Conservation (phyloP, 2,888 invertebrate genomes). For the Cyaniris semiargus region DNA sequence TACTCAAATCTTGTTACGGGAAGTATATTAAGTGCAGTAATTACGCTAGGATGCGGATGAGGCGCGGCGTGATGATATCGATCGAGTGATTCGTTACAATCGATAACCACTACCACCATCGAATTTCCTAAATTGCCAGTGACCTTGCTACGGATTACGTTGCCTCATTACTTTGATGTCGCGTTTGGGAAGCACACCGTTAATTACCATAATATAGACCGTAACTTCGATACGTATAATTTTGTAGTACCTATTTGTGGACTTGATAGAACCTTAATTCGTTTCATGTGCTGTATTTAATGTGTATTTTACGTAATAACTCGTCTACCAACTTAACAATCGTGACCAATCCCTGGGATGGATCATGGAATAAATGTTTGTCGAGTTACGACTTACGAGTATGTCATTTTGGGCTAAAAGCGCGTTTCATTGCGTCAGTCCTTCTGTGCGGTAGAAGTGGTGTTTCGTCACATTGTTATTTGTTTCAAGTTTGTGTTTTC, state of each 20-base stretch:
- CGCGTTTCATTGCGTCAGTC: neutral
- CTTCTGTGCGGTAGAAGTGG: conserved; percentile 9
- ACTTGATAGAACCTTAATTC: neutral
- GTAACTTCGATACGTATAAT: too few relatives aligned
- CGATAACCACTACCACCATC: too few relatives aligned
- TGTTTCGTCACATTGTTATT: conserved; percentile 23
- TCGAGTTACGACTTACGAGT: neutral
- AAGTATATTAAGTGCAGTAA: conserved; percentile 34
- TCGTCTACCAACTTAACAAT: neutral
- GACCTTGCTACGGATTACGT: neutral
- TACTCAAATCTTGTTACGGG: conserved; percentile 29
- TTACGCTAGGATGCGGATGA: conserved; percentile 21
- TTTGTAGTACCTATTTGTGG: too few relatives aligned
- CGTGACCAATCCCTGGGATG: neutral
- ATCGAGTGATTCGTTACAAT: neutral
- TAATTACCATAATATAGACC: too few relatives aligned
- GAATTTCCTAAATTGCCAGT: neutral
- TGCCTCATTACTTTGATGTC: neutral
- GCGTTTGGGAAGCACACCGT: too few relatives aligned
- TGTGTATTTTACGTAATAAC: neutral
- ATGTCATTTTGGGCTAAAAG: neutral
- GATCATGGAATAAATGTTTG: neutral
- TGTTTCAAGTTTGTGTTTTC: conserved; percentile 36
- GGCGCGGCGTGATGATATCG: conserved; percentile 23
- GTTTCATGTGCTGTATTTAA: neutral